Base-by-base conservation (phyloP, 2,797 vertebrate genomes). In the Oophaga sylvatica region DNA sequence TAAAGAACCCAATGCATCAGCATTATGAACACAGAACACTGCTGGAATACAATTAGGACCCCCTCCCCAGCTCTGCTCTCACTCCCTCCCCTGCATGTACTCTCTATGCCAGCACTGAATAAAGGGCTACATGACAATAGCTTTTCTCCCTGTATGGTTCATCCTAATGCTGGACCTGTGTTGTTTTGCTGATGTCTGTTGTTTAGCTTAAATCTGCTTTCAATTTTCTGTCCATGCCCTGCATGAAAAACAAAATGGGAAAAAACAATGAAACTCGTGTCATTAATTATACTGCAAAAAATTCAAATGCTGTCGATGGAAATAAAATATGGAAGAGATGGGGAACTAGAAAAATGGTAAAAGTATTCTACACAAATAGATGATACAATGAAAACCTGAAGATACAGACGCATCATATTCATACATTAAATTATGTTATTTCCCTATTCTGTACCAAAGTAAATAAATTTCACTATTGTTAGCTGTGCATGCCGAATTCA, bases 171-270 rank as follows among this genome's bases (percentile, higher is more conserved):
- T 81, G 83, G 79, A 62, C 67, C 75, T 79, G 85, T 60, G 57
- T 67, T 83, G 62, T 89, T 89, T 78, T 89, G 84, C 88, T 86
- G 88, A 89, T 87, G 87, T 82, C 31, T 83, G 88, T 84, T 80
- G 57, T 89, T 80, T 87, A 41, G 84, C 63, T 71, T 86, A 79
- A 88, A 88, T 83, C 73, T 86, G 57, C 85, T 75, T 78, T 80
- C 87, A 81, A 53, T 77, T 76, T 41, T 82, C 62, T 86, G 84
- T 73, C 80, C 80, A 65, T 80, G 80, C 77, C 56, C 60, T 57
- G 48, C 56, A 67, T 63, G 29, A 84, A 78, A 84, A 88, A 79
- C 31, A 75, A 57, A 86, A 35, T 20, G 35, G 67, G 62, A 83
- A 80, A 17, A 13, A 65, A 56, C n/a, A 67, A 9, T 60, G 4